phyloP scores from a whole-genome alignment of 2,888 invertebrate species.

The Scaptomyza tumidula region DNA sequence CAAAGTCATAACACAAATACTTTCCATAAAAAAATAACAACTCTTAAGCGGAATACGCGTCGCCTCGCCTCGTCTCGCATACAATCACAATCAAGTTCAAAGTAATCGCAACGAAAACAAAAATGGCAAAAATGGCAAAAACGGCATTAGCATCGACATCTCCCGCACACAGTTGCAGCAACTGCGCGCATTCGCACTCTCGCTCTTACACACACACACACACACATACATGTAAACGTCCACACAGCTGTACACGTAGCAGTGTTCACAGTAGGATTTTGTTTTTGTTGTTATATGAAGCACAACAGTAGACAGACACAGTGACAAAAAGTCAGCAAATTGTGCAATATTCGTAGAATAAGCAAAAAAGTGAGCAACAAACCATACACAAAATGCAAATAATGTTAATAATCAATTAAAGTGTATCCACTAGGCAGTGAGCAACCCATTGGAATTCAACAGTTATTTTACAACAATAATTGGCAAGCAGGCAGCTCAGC shows the following conservation, averaged over 20 bases:
- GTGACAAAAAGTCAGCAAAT: conserved; percentile 45
- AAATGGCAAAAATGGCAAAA: conserved; percentile 43
- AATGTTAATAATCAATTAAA: conserved; percentile 49
- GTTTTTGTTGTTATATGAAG: conserved; percentile 50
- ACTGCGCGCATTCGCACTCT: conserved; percentile 68
- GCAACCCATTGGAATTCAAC: conserved; percentile 21
- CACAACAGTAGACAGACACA: conserved; percentile 34
- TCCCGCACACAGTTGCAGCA: conserved; percentile 41
- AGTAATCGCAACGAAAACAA: conserved; percentile 56
- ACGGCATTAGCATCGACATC: conserved; percentile 45
- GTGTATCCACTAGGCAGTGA: conserved; percentile 24
- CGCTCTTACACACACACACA: conserved; percentile 44
- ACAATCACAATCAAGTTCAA: conserved; percentile 65
- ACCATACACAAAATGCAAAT: conserved; percentile 25
- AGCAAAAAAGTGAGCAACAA: conserved; percentile 28
- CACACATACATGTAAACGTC: conserved; percentile 27
- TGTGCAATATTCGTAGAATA: conserved; percentile 59
- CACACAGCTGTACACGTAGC: conserved; percentile 75
- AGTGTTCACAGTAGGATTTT: conserved; percentile 43
- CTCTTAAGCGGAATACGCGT: conserved; percentile 51
- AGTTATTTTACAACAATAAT: conserved; percentile 46
- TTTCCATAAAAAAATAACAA: conserved; percentile 31
- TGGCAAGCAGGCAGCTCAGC: conserved; percentile 48
- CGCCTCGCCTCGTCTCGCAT: conserved; percentile 31
- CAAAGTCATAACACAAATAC: conserved; percentile 25